Evolutionary conservation across 2,113 vertebrate species (phyloP), one percentile per base, ranked within the genome.

Genomic region (Orycteropus afer): DNA sequence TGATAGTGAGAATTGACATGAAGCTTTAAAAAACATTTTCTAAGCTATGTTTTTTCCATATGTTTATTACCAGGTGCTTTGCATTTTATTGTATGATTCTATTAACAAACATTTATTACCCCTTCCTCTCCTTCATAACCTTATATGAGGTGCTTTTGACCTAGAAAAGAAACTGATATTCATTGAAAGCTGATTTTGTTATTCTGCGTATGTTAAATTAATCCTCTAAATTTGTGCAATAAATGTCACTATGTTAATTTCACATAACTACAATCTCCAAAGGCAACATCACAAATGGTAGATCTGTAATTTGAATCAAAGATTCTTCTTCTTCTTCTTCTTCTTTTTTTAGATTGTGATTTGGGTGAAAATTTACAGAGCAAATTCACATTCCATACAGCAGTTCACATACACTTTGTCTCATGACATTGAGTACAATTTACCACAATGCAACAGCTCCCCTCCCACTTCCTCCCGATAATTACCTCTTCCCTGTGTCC

Each of bases 1-100:
- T n/a, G 32, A 42, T 83, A 83, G 78, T 59, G 61, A 95, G 63
- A n/a, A 96, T 69, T 89, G 61, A 69, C 53, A 49, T 18, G 42
- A 84, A 84, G 40, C 37, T 94, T 96, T 85, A 84, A 57, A 74
- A 94, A 57, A 15, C 51, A 71, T 77, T 89, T 82, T 65, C 37
- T 78, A 93, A 79, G 47, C 10, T 89, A 20, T 95, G 13, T 71
- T 67, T 96, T n/a, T 83, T 81, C 23, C 32, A 55, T 92, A n/a
- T 55, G 32, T 4, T 97, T 86, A 59, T 86, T 87, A 55, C 11
- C 17, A 71, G n/a, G 14, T 59, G 89, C 14, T 49, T 96, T 63
- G 23, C 5, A 80, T 87, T 67, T 63, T 61, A 63, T 63, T 82
- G 1, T 37, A 18, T 67, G 29, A 51, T 53, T 87, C 49, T 63